A percentile compares a stretch with the other conserved stretches of the same genome.
These are phyloP conservation scores for Aleadryas rufinucha DNA, from an alignment of 2,113 vertebrate genomes.

Conservation along the genomic window DNA sequence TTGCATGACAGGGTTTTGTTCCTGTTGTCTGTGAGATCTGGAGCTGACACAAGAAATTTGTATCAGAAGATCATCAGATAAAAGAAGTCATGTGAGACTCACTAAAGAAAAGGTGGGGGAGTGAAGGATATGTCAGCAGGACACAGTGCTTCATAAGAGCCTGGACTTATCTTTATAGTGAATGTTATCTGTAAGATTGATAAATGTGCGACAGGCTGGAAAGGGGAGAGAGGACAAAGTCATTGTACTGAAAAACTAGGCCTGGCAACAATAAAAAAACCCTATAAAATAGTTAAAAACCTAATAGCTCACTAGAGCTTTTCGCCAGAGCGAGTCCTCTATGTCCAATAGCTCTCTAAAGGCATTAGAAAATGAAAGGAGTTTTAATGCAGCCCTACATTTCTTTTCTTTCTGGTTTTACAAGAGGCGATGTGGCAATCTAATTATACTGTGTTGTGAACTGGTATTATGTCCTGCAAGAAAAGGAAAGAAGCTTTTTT, in stretches of 20 bases:
- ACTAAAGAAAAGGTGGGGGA: neutral
- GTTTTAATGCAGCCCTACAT: constrained; percentile 55
- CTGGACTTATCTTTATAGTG: neutral
- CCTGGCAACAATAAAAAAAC: constrained; percentile 38
- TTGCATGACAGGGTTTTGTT: neutral
- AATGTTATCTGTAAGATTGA: constrained; percentile 38
- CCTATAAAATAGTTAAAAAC: constrained; percentile 63
- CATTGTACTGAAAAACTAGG: constrained; percentile 42
- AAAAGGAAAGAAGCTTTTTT: constrained; percentile 45
- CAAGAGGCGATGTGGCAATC: constrained; percentile 14
- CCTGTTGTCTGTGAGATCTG: neutral
- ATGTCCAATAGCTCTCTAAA: constrained; percentile 49
- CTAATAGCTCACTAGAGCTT: constrained; percentile 61
- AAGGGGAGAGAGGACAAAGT: constrained; percentile 51
- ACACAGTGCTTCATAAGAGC: neutral
- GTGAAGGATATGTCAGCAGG: neutral
- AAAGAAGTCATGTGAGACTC: neutral
- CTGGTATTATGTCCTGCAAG: constrained; percentile 32
- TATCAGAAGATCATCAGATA: constrained; percentile 34
- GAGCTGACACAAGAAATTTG: constrained; percentile 32
- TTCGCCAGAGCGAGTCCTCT: constrained; percentile 35
- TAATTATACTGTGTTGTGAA: constrained; percentile 55
- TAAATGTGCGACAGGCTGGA: constrained; percentile 1
- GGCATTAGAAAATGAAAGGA: constrained; percentile 45
- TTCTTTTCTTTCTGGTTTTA: constrained; percentile 56